Conservation (phyloP, 2,797 vertebrate genomes). For the Semaprochilodus insignis region DNA sequence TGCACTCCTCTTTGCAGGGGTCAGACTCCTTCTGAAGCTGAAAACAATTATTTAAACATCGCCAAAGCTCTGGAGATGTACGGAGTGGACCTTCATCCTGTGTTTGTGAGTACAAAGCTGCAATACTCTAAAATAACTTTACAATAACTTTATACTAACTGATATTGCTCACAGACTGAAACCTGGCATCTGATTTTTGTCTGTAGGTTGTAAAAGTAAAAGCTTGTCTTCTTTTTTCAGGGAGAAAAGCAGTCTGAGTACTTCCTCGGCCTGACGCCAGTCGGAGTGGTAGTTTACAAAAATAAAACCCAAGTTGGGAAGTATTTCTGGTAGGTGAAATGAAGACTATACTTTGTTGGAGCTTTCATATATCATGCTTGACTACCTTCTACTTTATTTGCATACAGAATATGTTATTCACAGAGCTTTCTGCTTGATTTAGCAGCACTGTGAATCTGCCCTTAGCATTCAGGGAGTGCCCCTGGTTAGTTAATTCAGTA, state of each 20-base stretch:
- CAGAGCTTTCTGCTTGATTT: not conserved
- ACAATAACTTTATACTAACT: not conserved
- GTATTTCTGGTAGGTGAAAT: slow-evolving; percentile 88
- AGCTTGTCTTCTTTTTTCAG: slow-evolving; percentile 69
- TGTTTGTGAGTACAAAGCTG: slow-evolving; percentile 82
- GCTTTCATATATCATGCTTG: not conserved
- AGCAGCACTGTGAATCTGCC: not conserved
- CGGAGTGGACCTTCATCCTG: slow-evolving; percentile 89
- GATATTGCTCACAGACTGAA: not conserved
- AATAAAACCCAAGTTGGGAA: slow-evolving; percentile 93
- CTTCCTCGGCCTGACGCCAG: slow-evolving; percentile 89
- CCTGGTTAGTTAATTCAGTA: not conserved
- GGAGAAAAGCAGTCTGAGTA: slow-evolving; percentile 91
- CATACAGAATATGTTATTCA: not conserved
- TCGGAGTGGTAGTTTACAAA: slow-evolving; percentile 90
- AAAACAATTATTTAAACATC: slow-evolving; percentile 84
- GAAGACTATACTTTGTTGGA: not conserved
- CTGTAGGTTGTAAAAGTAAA: not conserved
- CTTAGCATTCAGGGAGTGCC: not conserved
- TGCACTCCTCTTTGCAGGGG: slow-evolving; percentile 72
- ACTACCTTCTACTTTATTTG: not conserved
- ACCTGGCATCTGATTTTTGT: too few species aligned
- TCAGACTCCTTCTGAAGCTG: slow-evolving; percentile 84
- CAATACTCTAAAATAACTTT: not conserved
- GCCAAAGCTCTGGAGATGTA: slow-evolving; percentile 93